A percentile compares a stretch with the other conserved stretches of the same genome.
Evolutionary conservation across 2,113 vertebrate species (phyloP).

Genomic region (Microcebus lehilahytsara): DNA sequence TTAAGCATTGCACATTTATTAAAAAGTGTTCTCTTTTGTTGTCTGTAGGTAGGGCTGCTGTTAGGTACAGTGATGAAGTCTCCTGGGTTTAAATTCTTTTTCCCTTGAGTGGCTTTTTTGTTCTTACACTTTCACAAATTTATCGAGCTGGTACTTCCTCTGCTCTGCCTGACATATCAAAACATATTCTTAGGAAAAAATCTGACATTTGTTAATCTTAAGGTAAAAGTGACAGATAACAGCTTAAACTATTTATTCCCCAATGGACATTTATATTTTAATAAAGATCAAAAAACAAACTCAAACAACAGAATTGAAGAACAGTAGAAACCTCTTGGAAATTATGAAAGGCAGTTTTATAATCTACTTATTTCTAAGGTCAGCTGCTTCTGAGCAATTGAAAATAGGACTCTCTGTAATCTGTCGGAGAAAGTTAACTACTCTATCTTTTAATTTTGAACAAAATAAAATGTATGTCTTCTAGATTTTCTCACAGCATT

Average conservation of each 20-base stretch:
- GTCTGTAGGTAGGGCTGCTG: background rate
- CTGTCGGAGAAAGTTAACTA: background rate
- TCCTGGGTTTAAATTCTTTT: background rate
- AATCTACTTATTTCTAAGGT: slow-evolving; percentile 16
- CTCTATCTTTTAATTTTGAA: background rate
- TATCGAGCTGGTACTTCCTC: background rate
- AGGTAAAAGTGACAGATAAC: background rate
- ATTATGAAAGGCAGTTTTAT: background rate
- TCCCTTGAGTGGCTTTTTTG: background rate
- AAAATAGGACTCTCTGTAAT: background rate
- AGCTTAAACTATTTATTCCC: background rate
- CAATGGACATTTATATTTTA: background rate
- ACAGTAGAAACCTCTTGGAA: background rate
- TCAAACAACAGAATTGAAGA: background rate
- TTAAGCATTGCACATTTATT: background rate
- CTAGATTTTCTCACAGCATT: background rate
- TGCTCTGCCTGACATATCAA: background rate
- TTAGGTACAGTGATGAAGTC: background rate
- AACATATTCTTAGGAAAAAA: background rate
- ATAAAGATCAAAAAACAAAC: background rate
- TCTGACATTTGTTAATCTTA: slow-evolving; percentile 22
- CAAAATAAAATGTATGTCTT: slow-evolving; percentile 23
- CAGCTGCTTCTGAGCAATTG: slow-evolving; percentile 21
- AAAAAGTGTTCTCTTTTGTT: background rate
- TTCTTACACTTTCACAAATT: background rate